phyloP scores from a whole-genome alignment of 2,888 invertebrate species.

The Melangyna quadrimaculata region DNA sequence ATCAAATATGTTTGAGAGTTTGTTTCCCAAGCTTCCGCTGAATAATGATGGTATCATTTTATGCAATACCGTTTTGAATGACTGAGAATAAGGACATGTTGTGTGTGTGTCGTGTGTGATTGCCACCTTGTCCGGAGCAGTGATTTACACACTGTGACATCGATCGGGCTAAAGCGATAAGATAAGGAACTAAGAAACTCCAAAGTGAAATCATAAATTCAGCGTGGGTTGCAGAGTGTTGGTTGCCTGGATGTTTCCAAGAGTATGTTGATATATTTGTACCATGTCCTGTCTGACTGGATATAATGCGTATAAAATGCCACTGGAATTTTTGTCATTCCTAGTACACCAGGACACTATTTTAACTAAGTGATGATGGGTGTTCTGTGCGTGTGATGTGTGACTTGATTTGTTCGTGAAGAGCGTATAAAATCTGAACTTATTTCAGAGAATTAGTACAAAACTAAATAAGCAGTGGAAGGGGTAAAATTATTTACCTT shows the following conservation, averaged over 20 bases:
- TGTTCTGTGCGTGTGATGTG: conserved; percentile 62
- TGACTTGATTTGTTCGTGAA: neutral
- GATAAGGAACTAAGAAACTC: conserved; percentile 50
- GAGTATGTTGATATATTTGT: conserved; percentile 25
- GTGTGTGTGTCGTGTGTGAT: neutral
- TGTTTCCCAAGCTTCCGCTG: conserved; percentile 58
- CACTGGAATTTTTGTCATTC: conserved; percentile 43
- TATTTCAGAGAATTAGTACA: neutral
- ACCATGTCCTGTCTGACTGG: conserved; percentile 40
- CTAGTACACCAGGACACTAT: conserved; percentile 21
- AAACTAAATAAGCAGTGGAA: neutral
- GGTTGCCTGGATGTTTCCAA: neutral
- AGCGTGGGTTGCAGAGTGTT: conserved; percentile 39
- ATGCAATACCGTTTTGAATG: conserved; percentile 59
- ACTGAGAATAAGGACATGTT: conserved; percentile 29
- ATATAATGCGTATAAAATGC: conserved; percentile 35
- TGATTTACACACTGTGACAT: conserved; percentile 68
- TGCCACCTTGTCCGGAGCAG: conserved; percentile 43
- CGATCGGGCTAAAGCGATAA: conserved; percentile 64
- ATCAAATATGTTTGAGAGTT: conserved; percentile 61
- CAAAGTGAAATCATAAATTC: conserved; percentile 70
- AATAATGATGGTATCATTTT: conserved; percentile 63
- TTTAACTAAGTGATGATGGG: conserved; percentile 56
- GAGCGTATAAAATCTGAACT: neutral
- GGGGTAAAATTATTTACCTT: no score